These are phyloP conservation scores for Telenomus remus DNA, from an alignment of 1,140 invertebrate species.

Conservation along the genomic window DNA sequence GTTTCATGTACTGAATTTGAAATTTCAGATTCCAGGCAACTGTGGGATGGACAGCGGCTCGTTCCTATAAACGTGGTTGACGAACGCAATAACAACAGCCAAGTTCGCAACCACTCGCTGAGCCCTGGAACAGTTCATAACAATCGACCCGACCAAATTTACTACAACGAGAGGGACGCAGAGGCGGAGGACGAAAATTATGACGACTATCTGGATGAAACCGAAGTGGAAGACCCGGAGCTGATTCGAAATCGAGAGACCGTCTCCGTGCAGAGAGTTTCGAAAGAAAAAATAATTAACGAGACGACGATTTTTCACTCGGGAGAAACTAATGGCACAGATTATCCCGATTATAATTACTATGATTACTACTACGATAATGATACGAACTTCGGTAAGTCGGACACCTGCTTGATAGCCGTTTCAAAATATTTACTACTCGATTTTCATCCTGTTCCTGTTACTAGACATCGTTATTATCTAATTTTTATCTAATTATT, in stretches of 20 bases:
- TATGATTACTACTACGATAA: constrained; percentile 68
- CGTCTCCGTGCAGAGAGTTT: constrained; percentile 35
- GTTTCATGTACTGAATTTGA: no score
- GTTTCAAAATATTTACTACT: neutral
- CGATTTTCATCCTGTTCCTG: neutral
- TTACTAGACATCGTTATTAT: no score
- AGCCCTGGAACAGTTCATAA: constrained; percentile 47
- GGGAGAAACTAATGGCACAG: constrained; percentile 43
- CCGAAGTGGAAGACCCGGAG: constrained; percentile 40
- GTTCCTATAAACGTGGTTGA: constrained; percentile 67
- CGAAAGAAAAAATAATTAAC: constrained; percentile 48
- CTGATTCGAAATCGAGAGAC: constrained; percentile 38
- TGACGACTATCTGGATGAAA: constrained; percentile 35
- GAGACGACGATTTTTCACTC: constrained; percentile 45
- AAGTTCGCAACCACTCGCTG: constrained; percentile 22
- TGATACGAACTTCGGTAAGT: constrained; percentile 41
- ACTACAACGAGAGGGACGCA: constrained; percentile 31
- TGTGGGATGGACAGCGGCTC: constrained; percentile 61
- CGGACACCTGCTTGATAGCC: neutral
- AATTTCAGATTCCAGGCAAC: constrained; percentile 50
- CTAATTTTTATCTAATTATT: no score
- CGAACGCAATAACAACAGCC: constrained; percentile 55
- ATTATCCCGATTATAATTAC: constrained; percentile 58
- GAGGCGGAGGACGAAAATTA: constrained; percentile 55
- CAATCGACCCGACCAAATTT: constrained; percentile 19